Evolutionary conservation across 2,113 vertebrate species (phyloP).

Genomic region (Onychostruthus taczanowskii): DNA sequence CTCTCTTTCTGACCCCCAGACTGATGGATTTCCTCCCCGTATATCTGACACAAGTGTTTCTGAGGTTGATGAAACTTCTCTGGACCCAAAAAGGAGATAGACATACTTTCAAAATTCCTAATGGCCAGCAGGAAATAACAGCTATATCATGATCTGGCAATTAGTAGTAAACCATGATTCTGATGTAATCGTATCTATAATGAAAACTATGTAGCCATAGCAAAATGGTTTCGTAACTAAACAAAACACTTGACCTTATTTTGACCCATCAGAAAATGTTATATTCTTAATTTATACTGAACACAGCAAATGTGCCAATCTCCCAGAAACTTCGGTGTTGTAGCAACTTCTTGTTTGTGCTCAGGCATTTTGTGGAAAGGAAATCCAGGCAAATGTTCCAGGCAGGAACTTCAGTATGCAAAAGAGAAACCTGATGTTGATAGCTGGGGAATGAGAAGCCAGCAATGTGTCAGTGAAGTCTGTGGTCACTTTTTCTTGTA

Average conservation of each 20-base stretch:
- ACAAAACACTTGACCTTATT: not conserved
- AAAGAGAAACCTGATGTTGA: not conserved
- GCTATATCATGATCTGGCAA: not conserved
- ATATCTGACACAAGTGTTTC: conserved; percentile 25
- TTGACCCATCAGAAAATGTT: not conserved
- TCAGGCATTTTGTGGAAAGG: not conserved
- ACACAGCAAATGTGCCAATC: not conserved
- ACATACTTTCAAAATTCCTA: conserved; percentile 47
- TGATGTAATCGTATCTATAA: not conserved
- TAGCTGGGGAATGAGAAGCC: not conserved
- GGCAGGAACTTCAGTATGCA: not conserved
- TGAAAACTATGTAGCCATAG: not conserved
- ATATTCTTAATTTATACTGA: not conserved
- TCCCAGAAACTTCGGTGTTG: not conserved
- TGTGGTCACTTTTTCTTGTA: not conserved
- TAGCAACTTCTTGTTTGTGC: not conserved
- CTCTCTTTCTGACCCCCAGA: not conserved
- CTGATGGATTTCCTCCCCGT: not conserved
- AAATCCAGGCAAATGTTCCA: not conserved
- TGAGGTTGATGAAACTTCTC: conserved; percentile 11
- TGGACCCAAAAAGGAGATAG: conserved; percentile 44
- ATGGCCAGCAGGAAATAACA: not conserved
- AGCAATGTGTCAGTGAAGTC: not conserved
- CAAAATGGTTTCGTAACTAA: conserved; percentile 2
- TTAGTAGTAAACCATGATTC: not conserved